Base-by-base conservation (phyloP, 2,797 vertebrate genomes). In the Furcifer pardalis region DNA sequence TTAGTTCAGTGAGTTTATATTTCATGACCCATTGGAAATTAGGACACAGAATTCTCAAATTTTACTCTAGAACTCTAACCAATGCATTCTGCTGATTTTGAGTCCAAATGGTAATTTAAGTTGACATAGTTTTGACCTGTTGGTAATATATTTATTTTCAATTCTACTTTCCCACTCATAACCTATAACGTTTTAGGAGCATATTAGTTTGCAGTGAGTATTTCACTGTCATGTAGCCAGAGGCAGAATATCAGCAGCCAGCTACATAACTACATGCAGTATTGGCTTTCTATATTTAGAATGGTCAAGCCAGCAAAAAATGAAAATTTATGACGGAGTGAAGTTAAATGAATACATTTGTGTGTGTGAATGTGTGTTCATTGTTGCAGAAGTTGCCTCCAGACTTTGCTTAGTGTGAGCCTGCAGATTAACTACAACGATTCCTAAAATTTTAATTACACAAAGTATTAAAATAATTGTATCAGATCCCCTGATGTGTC, bases 381-480 rank as follows among this genome's bases (percentile, higher is more conserved):
- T 12, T 9, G 19, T 25, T 37, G 27, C 4, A 72, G 37, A 84
- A 75, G 59, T 52, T 52, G 30, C 82, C 84, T 81, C 2, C 5
- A 12, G 7, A 19, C 9, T 83, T n/a, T 82, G 15, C 0, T 84
- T 9, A 12, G 56, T 77, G 1, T 23, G 40, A 82, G 81, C 19
- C 44, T 82, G 40, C 23, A 82, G 74, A 82, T 82, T 75, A 82
- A 82, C 40, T 74, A 40, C 49, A 71, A 37, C 72, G 71, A 40
- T 76, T 84, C 60, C 65, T 73, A 60, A 84, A 74, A 19, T 80
- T 79, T 25, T 74, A 79, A 84, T 84, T 82, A 72, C 9, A 77
- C 4, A 9, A 88, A 15, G 89, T 79, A 88, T 63, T 89, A 42
- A 84, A 88, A 73, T 84, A 76, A 77, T 49, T 79, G 19, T 69